Evolutionary conservation across 30 jellyfish, hydroid and myxozoan species (phyloP).

Genomic region (Hydra vulgaris): DNA sequence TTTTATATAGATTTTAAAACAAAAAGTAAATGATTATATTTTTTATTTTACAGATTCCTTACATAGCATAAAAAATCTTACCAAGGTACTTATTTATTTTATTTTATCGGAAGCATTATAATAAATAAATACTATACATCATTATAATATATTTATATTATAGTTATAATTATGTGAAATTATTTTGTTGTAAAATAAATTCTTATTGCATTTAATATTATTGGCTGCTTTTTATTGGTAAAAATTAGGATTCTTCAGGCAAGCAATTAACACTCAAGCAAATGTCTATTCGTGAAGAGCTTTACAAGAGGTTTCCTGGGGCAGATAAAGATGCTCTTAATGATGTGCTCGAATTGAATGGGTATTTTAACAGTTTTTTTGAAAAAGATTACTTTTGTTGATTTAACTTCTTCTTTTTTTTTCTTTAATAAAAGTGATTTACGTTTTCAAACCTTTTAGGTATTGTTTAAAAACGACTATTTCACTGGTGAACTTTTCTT

Average conservation of each 20-base stretch:
- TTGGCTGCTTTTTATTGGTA: too few species aligned
- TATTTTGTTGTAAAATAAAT: too few species aligned
- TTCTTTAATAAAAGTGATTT: neutral
- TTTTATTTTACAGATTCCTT: too few species aligned
- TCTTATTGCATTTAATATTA: too few species aligned
- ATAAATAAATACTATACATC: too few species aligned
- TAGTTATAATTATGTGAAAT: too few species aligned
- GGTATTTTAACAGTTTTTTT: constrained; percentile 20
- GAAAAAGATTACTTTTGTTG: too few species aligned
- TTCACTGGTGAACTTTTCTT: neutral
- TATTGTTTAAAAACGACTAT: neutral
- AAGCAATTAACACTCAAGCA: constrained; percentile 3
- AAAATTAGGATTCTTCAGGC: constrained; percentile 1
- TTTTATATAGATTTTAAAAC: neutral
- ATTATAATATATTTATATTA: too few species aligned
- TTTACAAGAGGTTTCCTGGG: constrained; percentile 43
- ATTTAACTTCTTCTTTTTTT: neutral
- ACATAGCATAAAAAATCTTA: too few species aligned
- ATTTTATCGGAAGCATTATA: too few species aligned
- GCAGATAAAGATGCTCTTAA: constrained; percentile 44
- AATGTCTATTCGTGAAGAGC: constrained; percentile 2
- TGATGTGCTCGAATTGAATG: constrained; percentile 38
- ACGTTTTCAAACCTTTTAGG: neutral
- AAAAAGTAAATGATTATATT: too few species aligned
- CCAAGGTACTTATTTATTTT: too few species aligned